Evolutionary conservation across 2,113 vertebrate species (phyloP), one percentile per base, ranked within the genome.

Genomic region (Oncorhynchus gorbuscha): DNA sequence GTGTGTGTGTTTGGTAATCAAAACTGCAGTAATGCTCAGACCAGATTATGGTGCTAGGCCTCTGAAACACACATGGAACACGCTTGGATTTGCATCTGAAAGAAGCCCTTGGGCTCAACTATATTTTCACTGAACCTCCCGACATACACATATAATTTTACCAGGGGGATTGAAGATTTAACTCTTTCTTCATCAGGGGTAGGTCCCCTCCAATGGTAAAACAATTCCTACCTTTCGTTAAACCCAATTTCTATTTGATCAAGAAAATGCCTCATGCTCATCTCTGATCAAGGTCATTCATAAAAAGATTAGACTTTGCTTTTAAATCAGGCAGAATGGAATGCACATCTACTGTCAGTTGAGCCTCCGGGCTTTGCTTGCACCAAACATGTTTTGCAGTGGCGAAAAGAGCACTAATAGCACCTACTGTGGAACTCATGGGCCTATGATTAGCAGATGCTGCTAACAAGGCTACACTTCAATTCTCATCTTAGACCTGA

Each of bases 241-340:
- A 28, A 71, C 28, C 22, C 39, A 11, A 48, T 65, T 69, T 84
- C 14, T 30, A 55, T 84, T 71, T 79, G 85, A 85, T 87, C 78
- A 73, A 59, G 55, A 76, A 67, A 85, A 84, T 78, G 78, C 73
- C 84, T 88, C 76, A 73, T 83, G 83, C 75, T 92, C 84, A 82
- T 85, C 79, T 86, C 81, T 79, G 87, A 91, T 91, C 76, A 81
- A 76, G 77, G 83, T 83, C 83, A 84, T 85, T 83, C 83, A 84
- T 79, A 76, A 79, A 88, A 79, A 87, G 74, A 81, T 75, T 78
- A 84, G 82, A 83, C 81, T 76, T 86, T 81, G 83, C 81, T 89
- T 90, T 88, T 85, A 90, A 90, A 89, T 88, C 84, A 81, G 79
- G 90, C 88, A 90, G 89, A 92, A 91, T 89, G 91, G 89, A 90